Evolutionary conservation across 2,888 invertebrate genomes (phyloP), one percentile per base, ranked within the genome.

Genomic region (Nymphalis c-album): DNA sequence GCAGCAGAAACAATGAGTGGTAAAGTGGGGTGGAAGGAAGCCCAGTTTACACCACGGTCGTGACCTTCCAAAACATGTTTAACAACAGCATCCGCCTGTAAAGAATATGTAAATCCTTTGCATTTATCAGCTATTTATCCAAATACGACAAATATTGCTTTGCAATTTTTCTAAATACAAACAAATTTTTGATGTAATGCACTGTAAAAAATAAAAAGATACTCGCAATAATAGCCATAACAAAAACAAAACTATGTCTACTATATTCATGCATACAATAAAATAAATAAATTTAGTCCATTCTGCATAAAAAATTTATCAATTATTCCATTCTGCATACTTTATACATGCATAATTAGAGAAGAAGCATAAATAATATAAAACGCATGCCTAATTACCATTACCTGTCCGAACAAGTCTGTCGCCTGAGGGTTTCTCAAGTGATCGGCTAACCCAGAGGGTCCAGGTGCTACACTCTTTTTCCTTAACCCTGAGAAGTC

Each of bases 1-100:
- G 99, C 99, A 0, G 98, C 99, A 0, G 99, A 99, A 0, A 97
- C 98, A 75, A 99, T 97, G 50, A 99, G 92, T 0, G 99, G 99
- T 77, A 99, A 92, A 0, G 96, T 96, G 3, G 98, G 98, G 86
- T 99, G 99, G 92, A 99, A 99, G 55, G 96, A 94, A 0, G 98
- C 99, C 99, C 99, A 99, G 92, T 99, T 99, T 0, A 99, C 99
- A 16, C 99, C 99, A 60, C 99, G 95, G 87, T 98, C 98, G 83
- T 99, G 98, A 0, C 98, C 98, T 83, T 98, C 97, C 48, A 98
- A 84, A 8, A 98, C 97, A 83, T 98, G 97, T 77, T 97, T 97
- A 0, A 98, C 97, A 0, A 97, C 95, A 1, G 97, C 98, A 87
- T 99, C 99, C 0, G 98, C 97, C 89, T 96, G 78, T 35, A 80